phyloP scores from a whole-genome alignment of 1,140 invertebrate genomes.

The Leptinotarsa lineolata region DNA sequence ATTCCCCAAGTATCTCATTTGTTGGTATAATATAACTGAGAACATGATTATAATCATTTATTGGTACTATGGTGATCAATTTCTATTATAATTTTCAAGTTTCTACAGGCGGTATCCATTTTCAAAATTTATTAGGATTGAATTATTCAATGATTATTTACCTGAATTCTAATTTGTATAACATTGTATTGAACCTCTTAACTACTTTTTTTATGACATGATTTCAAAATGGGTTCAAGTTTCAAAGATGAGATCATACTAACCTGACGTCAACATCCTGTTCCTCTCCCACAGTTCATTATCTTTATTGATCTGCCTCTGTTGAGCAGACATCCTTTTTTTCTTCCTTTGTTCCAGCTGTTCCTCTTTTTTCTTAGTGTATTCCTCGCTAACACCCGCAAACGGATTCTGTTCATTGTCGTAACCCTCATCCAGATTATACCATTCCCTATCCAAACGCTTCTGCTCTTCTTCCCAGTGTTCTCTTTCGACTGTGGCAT shows the following conservation, averaged over 20 bases:
- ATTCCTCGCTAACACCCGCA: slow-evolving; percentile 85
- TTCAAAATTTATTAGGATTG: too few relatives aligned
- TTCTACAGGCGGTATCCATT: too few relatives aligned
- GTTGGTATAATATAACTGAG: too few relatives aligned
- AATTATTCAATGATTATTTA: too few relatives aligned
- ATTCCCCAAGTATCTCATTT: too few relatives aligned
- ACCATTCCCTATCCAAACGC: slow-evolving; percentile 95
- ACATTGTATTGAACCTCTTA: neutral
- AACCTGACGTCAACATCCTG: slow-evolving; percentile 92
- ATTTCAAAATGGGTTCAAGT: neutral
- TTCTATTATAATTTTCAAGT: too few relatives aligned
- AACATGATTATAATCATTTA: too few relatives aligned
- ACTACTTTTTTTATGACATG: too few relatives aligned
- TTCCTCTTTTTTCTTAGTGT: slow-evolving; percentile 88
- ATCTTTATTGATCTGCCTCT: slow-evolving; percentile 94
- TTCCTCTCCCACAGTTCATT: slow-evolving; percentile 99
- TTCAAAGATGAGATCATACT: too few relatives aligned
- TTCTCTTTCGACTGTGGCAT: slow-evolving; percentile 70
- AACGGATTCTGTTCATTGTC: slow-evolving; percentile 95
- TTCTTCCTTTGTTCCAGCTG: slow-evolving; percentile 88
- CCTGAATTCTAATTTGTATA: neutral
- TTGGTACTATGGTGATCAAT: too few relatives aligned
- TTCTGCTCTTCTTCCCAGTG: slow-evolving; percentile 94
- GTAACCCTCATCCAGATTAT: slow-evolving; percentile 91
- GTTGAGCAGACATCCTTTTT: slow-evolving; percentile 90